A percentile compares a stretch with the other conserved stretches of the same genome.
Evolutionary conservation across 2,113 vertebrate genomes (phyloP).

Genomic region (Dipodomys spectabilis): DNA sequence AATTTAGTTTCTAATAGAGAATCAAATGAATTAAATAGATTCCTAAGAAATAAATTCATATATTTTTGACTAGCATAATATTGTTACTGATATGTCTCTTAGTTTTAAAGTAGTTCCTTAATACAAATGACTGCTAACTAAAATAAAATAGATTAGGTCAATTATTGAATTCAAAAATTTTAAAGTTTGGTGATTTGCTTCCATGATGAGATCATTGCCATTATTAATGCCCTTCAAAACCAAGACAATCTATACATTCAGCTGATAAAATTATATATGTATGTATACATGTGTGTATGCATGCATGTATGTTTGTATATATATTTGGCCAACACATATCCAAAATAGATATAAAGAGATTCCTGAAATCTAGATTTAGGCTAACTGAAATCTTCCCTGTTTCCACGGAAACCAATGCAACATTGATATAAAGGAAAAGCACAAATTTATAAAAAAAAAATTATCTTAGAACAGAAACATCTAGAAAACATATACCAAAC

Average conservation of each 20-base stretch:
- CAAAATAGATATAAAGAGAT: not conserved
- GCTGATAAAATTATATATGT: not conserved
- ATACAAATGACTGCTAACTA: not conserved
- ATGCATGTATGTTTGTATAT: not conserved
- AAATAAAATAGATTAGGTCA: constrained; percentile 47
- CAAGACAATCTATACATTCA: not conserved
- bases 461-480: constrained; percentile 44
- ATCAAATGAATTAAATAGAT: constrained; percentile 42
- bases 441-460: constrained; percentile 25
- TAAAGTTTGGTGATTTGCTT: not conserved
- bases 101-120: not conserved
- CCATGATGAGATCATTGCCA: not conserved
- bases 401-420: constrained; percentile 59
- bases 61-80: not conserved
- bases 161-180: not conserved
- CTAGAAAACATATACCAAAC: constrained; percentile 60
- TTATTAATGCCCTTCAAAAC: constrained; percentile 44
- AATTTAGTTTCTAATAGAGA: constrained; percentile 28
- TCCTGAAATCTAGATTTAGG: constrained; percentile 18
- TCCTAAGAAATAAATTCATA: constrained; percentile 11
- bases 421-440: constrained; percentile 37
- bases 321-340: not conserved
- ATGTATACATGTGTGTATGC: no score
- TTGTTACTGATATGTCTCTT: not conserved
- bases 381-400: constrained; percentile 39